Conservation (phyloP, 2,888 invertebrate genomes). For the Cephonodes hylas region DNA sequence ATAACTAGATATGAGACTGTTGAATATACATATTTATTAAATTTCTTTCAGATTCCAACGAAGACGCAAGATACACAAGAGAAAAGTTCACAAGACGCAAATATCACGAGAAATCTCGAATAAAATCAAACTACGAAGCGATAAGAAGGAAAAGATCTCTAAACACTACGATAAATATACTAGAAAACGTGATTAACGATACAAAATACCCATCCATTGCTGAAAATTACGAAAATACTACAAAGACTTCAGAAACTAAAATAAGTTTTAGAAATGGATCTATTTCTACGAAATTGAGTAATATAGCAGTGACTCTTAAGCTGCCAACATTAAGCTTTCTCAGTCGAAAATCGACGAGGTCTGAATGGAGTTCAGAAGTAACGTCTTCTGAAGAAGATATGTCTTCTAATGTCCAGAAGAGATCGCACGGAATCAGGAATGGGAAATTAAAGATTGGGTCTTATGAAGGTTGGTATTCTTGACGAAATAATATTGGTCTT, state of each 20-base stretch:
- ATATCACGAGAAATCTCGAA: background rate
- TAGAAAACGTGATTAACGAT: constrained; percentile 43
- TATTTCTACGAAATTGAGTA: background rate
- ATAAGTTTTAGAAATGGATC: background rate
- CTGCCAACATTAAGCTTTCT: background rate
- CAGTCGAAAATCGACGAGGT: background rate
- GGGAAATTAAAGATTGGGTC: constrained; percentile 16
- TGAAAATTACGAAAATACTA: background rate
- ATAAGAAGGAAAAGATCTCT: constrained; percentile 41
- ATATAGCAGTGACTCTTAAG: background rate
- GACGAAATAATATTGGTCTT: too few species aligned
- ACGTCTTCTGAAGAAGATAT: constrained; percentile 50
- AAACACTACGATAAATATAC: constrained; percentile 30
- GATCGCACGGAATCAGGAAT: constrained; percentile 33
- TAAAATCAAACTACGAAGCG: background rate
- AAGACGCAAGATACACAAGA: background rate
- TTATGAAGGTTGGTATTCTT: constrained; percentile 4
- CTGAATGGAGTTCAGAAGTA: constrained; percentile 27
- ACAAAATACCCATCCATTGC: constrained; percentile 23
- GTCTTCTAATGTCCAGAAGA: constrained; percentile 41
- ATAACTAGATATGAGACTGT: too few species aligned
- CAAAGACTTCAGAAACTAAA: background rate
- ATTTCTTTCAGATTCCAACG: background rate
- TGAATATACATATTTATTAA: background rate
- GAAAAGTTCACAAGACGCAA: background rate